phyloP scores from a whole-genome alignment of 2,888 invertebrate species.

The Amiota minor region DNA sequence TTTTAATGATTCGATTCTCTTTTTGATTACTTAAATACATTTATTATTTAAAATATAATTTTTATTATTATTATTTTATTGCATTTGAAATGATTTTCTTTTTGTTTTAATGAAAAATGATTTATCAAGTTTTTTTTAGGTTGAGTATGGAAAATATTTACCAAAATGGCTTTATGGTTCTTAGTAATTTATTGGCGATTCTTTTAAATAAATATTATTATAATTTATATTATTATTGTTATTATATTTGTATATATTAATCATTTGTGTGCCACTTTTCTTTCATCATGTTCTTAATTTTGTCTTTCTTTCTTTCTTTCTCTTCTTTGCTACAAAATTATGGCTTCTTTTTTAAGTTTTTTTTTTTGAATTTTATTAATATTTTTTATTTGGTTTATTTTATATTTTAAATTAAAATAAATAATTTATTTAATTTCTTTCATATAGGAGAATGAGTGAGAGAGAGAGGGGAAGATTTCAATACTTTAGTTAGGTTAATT shows the following conservation, averaged over 20 bases:
- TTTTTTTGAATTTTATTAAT: neutral
- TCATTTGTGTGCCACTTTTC: too few relatives aligned
- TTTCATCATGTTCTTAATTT: neutral
- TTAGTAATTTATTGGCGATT: neutral
- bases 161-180: constrained; percentile 10
- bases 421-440: too few relatives aligned
- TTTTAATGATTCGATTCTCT: constrained; percentile 4
- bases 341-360: neutral
- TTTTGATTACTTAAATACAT: constrained; percentile 1
- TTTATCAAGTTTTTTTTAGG: neutral
- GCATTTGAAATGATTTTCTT: constrained; percentile 10
- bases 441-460: too few relatives aligned
- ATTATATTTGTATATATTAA: constrained; percentile 1
- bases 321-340: neutral
- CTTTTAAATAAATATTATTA: neutral
- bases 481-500: too few relatives aligned
- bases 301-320: neutral
- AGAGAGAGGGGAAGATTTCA: too few relatives aligned
- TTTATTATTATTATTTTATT: constrained; percentile 14
- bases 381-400: too few relatives aligned
- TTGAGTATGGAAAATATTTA: neutral
- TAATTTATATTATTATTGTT: neutral
- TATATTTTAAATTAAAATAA: too few relatives aligned
- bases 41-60: neutral
- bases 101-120: neutral